Base-by-base conservation (phyloP, 2,888 invertebrate species). In the Papilio gigon region DNA sequence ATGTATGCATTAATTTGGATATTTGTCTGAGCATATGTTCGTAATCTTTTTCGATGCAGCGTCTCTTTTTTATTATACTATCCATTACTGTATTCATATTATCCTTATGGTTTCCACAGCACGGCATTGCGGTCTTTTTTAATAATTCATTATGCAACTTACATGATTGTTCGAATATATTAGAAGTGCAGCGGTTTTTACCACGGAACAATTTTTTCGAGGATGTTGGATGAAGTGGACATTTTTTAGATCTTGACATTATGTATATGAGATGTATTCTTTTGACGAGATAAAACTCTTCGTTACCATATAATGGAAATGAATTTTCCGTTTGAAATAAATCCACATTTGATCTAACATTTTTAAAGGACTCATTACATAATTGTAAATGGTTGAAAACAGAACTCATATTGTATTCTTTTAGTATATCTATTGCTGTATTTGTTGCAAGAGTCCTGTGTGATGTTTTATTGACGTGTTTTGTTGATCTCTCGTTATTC, bases 11-110 rank as follows among this genome's bases (percentile, higher is more conserved):
- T 17, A 56, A 30, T 17, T 56, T 30, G 1, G 53, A 56, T 17
- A 56, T 56, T 30, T 56, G 53, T 30, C 53, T 8, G n/a, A 56
- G 22, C 53, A 56, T 56, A 30, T 30, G 25, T 30, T 56, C 53
- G 6, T 56, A 56, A 9, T 56, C 53, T 17, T 56, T 56, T 56
- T 56, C 30, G 1, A 56, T 30, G 4, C 53, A 56, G n/a, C 53
- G 30, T 56, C 17, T 56, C 30, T 30, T 56, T 27, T 56, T 56
- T 9, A 9, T 17, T 8, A 56, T 8, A 56, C 30, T 30, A 17
- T 30, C 53, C n/a, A 27, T 30, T 5, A 30, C 8, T 30, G 53
- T n/a, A 53, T 9, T 53, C 27, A 53, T n/a, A 53, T 17, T n/a
- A 30, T 30, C 30, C 9, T 30, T 53, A 30, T 30, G n/a, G 25